phyloP scores from a whole-genome alignment of 2,888 invertebrate genomes.

The Embidobia sp. region DNA sequence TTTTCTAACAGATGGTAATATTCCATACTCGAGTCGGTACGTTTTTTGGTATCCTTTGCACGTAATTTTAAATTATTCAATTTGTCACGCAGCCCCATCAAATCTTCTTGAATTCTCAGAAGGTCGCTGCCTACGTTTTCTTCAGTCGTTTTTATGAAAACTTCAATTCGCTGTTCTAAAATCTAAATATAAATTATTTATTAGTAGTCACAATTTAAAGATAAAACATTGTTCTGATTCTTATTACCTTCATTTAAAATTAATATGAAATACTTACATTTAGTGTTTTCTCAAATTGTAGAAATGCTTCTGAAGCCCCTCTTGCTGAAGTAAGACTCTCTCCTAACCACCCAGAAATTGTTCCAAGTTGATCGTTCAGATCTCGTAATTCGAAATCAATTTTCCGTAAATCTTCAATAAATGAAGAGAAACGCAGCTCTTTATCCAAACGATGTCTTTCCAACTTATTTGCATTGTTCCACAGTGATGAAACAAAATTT shows the following conservation, averaged over 20 bases:
- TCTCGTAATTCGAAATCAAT: conserved; percentile 86
- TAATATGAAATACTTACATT: conserved; percentile 82
- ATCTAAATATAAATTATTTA: conserved; percentile 83
- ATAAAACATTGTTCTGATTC: neutral
- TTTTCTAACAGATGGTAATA: conserved; percentile 89
- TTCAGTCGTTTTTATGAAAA: conserved; percentile 87
- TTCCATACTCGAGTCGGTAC: conserved; percentile 86
- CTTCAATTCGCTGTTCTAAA: conserved; percentile 87
- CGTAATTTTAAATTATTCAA: conserved; percentile 87
- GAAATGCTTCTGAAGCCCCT: conserved; percentile 87
- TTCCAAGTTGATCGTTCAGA: conserved; percentile 73
- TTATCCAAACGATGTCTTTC: conserved; percentile 84
- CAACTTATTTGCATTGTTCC: conserved; percentile 85
- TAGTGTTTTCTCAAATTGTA: conserved; percentile 89
- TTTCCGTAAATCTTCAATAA: conserved; percentile 84
- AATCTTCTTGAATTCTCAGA: conserved; percentile 84
- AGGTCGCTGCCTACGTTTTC: conserved; percentile 77
- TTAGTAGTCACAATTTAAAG: conserved; percentile 3
- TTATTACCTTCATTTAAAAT: too few relatives aligned
- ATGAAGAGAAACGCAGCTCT: conserved; percentile 52
- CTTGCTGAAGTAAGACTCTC: conserved; percentile 88
- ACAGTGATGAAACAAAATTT: conserved; percentile 84
- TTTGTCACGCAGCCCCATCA: conserved; percentile 85
- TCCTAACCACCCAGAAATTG: conserved; percentile 80
- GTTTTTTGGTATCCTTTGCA: conserved; percentile 85